Conservation (phyloP, 1,140 invertebrate species). For the Drosophila kohkoa region DNA sequence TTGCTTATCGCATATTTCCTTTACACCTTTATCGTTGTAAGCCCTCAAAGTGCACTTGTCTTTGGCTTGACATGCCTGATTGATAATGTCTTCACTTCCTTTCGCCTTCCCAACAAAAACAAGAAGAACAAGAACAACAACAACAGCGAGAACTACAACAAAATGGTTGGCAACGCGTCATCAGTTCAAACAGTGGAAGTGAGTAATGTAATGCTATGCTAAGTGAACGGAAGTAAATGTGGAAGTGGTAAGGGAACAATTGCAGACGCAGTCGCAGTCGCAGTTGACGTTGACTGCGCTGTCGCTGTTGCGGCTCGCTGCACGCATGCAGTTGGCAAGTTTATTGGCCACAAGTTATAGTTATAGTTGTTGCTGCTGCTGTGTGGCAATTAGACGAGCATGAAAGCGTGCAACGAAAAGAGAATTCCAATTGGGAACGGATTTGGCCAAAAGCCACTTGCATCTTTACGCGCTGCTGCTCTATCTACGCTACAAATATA, state of each 20-base stretch:
- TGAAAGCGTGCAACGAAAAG: slow-evolving; percentile 69
- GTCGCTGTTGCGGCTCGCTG: slow-evolving; percentile 61
- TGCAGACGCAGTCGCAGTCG: slow-evolving; percentile 37
- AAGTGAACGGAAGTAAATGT: slow-evolving; percentile 60
- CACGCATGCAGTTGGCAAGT: slow-evolving; percentile 50
- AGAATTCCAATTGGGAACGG: slow-evolving; percentile 12
- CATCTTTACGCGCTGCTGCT: slow-evolving; percentile 54
- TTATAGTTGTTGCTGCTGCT: slow-evolving; percentile 7
- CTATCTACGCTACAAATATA: neutral
- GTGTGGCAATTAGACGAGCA: slow-evolving; percentile 67
- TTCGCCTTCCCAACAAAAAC: slow-evolving; percentile 29
- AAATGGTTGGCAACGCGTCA: slow-evolving; percentile 55
- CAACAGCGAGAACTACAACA: neutral
- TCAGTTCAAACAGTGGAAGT: slow-evolving; percentile 44
- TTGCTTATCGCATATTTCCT: slow-evolving; percentile 9
- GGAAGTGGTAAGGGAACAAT: slow-evolving; percentile 18
- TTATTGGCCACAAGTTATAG: slow-evolving; percentile 72
- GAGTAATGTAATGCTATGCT: slow-evolving; percentile 60
- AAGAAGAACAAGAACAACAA: slow-evolving; percentile 18
- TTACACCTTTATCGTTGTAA: slow-evolving; percentile 20
- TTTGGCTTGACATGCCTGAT: slow-evolving; percentile 9
- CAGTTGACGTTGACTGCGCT: slow-evolving; percentile 30
- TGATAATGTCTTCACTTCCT: slow-evolving; percentile 71
- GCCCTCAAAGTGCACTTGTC: slow-evolving; percentile 30
- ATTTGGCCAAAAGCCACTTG: slow-evolving; percentile 23